These are phyloP conservation scores for Tromatobia lineatoria DNA, from an alignment of 2,888 invertebrate genomes.

Conservation along the genomic window DNA sequence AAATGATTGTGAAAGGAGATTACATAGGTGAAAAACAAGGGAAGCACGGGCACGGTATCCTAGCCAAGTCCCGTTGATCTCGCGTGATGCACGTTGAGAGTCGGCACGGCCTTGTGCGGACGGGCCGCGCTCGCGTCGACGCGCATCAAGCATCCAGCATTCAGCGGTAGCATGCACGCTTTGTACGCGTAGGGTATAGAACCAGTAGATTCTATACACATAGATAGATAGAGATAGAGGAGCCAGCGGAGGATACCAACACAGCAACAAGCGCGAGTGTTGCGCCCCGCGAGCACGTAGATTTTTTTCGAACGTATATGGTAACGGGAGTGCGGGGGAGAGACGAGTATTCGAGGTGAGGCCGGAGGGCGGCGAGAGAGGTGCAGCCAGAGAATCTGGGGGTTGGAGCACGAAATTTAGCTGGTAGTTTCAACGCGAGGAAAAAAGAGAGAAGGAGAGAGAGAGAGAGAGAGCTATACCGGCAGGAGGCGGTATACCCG, in stretches of 20 bases:
- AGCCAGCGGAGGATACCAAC: slow-evolving; percentile 62
- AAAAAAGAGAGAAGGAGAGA: slow-evolving; percentile 69
- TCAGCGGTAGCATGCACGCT: slow-evolving; percentile 59
- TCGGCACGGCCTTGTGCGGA: slow-evolving; percentile 52
- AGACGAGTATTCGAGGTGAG: slow-evolving; percentile 77
- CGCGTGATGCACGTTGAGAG: slow-evolving; percentile 68
- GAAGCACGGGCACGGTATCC: no score
- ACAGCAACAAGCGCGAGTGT: slow-evolving; percentile 55
- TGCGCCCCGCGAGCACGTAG: slow-evolving; percentile 61
- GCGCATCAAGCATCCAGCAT: slow-evolving; percentile 65
- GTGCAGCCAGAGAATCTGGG: slow-evolving; percentile 55
- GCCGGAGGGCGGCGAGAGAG: slow-evolving; percentile 61
- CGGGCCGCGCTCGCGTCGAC: slow-evolving; percentile 65
- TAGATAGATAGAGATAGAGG: slow-evolving; percentile 19
- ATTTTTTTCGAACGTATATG: slow-evolving; percentile 73
- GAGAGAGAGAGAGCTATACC: slow-evolving; percentile 75
- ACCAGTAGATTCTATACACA: slow-evolving; percentile 30
- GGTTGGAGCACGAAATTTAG: slow-evolving; percentile 54
- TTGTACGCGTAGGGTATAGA: slow-evolving; percentile 58
- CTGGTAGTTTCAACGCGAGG: slow-evolving; percentile 64
- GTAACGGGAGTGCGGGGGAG: slow-evolving; percentile 76
- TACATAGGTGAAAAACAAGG: slow-evolving; percentile 81
- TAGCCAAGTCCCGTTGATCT: no score
- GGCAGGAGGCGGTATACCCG: slow-evolving; percentile 70
- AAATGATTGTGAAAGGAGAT: slow-evolving; percentile 84